Base-by-base conservation (phyloP, 2,888 invertebrate species). In the Baccha elongata region DNA sequence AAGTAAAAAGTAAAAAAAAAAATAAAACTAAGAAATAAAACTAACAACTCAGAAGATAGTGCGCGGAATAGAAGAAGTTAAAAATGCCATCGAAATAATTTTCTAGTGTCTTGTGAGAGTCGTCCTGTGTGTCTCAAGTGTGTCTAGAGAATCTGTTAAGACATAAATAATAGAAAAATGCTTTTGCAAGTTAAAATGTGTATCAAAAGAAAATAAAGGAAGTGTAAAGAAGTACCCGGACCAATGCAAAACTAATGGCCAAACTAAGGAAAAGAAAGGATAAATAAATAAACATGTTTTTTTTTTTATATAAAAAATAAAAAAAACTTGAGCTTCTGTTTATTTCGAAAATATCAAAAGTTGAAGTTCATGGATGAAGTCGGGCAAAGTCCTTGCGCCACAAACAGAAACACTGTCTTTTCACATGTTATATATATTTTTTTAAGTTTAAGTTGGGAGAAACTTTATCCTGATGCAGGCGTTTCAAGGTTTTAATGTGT, bases 91-190 rank as follows among this genome's bases (percentile, higher is more conserved):
- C 50, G 64, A 64, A 67, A 65, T 67, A 79, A 79, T 79, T 58
- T 73, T 62, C 79, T 46, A 64, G 17, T 23, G 10, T 21, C 1
- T 19, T 7, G n/a, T 29, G 29, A 4, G 17, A 44, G 68, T 42
- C n/a, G 35, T 71, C 29, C 29, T 23, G 44, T 53, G 48, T 67
- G 83, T 83, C 83, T 83, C 76, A 71, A 83, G 83, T 75, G 76
- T 68, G 67, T 81, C 76, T 76, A 78, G 46, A 58, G 64, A 68
- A 69, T 76, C 53, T 76, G 32, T n/a, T 1, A 67, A 67, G 75
- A 55, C 32, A 75, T 81, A 75, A 81, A 75, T 81, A 75, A 81
- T 72, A 67, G 64, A 65, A 67, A 83, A 76, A 67, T 81, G 42
- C 75, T 65, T 65, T 60, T 46, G 23, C 32, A 40, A 81, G 52